Evolutionary conservation across 2,797 vertebrate genomes (phyloP).

Genomic region (Toxotes lorentzi): DNA sequence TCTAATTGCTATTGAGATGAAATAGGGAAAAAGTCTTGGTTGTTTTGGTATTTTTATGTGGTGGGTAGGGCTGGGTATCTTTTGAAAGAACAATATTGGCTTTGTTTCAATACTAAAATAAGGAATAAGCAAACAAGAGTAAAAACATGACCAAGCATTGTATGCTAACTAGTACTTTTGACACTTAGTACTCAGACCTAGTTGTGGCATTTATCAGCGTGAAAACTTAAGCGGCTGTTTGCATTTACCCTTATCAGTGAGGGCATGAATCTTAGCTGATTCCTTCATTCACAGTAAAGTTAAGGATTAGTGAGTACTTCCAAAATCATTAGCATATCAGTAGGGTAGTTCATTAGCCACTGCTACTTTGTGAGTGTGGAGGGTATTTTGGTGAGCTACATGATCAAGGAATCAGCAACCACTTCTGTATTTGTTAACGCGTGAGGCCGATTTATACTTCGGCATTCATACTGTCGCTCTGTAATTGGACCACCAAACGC

Average conservation of each 20-base stretch:
- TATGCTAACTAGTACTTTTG: no score
- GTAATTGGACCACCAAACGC: no score
- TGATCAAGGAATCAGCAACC: background rate
- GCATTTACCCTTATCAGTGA: background rate
- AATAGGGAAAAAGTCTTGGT: no score
- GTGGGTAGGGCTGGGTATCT: no score
- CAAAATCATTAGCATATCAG: conserved; percentile 22
- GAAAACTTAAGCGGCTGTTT: background rate
- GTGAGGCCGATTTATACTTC: background rate
- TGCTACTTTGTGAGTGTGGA: conserved; percentile 3
- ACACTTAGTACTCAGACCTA: background rate
- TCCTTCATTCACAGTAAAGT: background rate
- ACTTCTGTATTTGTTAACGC: background rate
- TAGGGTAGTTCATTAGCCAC: conserved; percentile 12
- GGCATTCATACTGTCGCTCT: no score
- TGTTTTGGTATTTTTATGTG: no score
- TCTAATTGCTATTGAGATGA: no score
- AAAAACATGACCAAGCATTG: no score
- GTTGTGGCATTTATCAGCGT: background rate
- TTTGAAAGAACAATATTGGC: no score
- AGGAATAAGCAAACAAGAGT: no score
- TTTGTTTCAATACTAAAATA: no score
- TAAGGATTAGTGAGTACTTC: conserved; percentile 20
- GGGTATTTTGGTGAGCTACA: background rate
- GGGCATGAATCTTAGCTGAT: background rate